Evolutionary conservation across 2,797 vertebrate genomes (phyloP).

Genomic region (Sparus aurata): DNA sequence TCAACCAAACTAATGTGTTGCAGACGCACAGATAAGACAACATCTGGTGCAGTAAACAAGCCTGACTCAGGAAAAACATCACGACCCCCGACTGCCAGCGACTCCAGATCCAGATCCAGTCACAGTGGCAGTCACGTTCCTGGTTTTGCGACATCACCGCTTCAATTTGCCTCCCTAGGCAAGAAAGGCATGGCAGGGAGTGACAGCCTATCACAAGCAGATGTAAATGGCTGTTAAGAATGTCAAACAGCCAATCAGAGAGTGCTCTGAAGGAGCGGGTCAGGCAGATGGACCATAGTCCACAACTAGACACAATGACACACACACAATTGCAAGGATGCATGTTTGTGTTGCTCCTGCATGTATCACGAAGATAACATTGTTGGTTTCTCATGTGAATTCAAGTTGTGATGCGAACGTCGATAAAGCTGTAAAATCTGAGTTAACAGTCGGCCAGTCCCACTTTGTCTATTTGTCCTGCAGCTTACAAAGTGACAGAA

Average conservation of each 20-base stretch:
- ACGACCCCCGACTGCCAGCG: too few species aligned
- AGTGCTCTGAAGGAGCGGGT: conserved; percentile 70
- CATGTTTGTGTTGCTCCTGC: not conserved
- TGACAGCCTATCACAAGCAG: conserved; percentile 67
- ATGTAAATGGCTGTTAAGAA: conserved; percentile 58
- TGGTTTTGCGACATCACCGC: conserved; percentile 61
- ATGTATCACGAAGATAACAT: not conserved
- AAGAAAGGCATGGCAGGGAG: conserved; percentile 55
- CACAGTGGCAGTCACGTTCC: not conserved
- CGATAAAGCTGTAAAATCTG: not conserved
- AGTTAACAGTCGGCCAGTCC: not conserved
- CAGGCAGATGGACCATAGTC: conserved; percentile 80
- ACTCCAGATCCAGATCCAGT: conserved; percentile 68
- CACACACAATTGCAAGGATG: conserved; percentile 4
- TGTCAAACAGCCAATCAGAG: conserved; percentile 67
- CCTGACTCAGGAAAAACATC: not conserved
- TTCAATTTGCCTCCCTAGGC: conserved; percentile 75
- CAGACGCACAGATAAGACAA: conserved; percentile 25
- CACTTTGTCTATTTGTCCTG: not conserved
- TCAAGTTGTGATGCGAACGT: not conserved
- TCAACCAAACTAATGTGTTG: conserved; percentile 9
- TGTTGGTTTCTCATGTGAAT: not conserved
- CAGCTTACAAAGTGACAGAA: conserved; percentile 5
- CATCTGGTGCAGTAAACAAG: conserved; percentile 20
- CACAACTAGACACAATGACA: conserved; percentile 44